Evolutionary conservation across 2,888 invertebrate species (phyloP).

Genomic region (Cheilosia pagana): DNA sequence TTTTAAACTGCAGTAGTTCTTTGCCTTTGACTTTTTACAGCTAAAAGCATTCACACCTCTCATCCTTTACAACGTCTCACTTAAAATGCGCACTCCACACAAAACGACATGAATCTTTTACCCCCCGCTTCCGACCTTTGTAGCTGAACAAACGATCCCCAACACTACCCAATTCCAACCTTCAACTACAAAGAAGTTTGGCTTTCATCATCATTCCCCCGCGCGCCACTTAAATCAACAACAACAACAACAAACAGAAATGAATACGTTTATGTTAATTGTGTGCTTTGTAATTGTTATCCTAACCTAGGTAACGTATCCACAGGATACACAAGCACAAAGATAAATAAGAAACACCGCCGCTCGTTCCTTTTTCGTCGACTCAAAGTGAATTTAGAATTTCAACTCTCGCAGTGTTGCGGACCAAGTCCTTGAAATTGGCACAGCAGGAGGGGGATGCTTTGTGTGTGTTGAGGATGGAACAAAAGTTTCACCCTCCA

Average conservation of each 20-base stretch:
- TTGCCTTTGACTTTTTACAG: conserved; percentile 15
- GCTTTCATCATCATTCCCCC: background rate
- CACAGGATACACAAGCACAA: conserved; percentile 63
- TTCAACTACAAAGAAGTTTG: conserved; percentile 38
- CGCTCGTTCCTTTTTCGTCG: conserved; percentile 27
- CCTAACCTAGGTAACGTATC: conserved; percentile 69
- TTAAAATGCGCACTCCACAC: conserved; percentile 13
- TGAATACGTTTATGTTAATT: conserved; percentile 74
- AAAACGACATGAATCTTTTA: conserved; percentile 16
- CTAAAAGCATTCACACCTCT: conserved; percentile 41
- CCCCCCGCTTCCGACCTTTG: background rate
- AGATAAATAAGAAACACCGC: conserved; percentile 67
- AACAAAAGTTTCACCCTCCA: conserved; percentile 41
- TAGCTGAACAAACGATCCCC: background rate
- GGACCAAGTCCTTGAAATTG: conserved; percentile 46
- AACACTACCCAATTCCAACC: conserved; percentile 39
- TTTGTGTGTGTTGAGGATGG: background rate
- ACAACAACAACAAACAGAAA: conserved; percentile 50
- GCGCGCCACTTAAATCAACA: conserved; percentile 24
- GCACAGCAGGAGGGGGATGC: background rate
- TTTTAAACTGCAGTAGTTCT: background rate
- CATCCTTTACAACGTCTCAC: conserved; percentile 3
- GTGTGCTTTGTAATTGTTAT: conserved; percentile 73
- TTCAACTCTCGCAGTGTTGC: conserved; percentile 15
- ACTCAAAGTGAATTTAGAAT: conserved; percentile 70